Conservation (phyloP, 23 tunicate species). For the Halocynthia aurantium region DNA sequence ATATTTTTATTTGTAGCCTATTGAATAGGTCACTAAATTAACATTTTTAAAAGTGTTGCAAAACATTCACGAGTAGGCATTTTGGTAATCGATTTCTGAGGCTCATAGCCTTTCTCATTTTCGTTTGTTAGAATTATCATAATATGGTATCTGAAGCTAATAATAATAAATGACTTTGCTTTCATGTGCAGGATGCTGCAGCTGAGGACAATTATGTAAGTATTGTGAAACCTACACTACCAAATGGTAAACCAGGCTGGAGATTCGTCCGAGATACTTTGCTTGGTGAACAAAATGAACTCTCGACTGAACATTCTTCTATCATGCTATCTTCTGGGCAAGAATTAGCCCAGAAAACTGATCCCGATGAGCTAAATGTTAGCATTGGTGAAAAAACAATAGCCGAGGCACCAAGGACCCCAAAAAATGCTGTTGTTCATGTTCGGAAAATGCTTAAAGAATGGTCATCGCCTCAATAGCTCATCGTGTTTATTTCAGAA, state of each 20-base stretch:
- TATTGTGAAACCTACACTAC: constrained; percentile 7
- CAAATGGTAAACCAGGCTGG: constrained; percentile 46
- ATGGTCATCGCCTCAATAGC: constrained; percentile 28
- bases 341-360: neutral
- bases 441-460: constrained; percentile 37
- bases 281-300: neutral
- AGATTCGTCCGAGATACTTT: constrained; percentile 26
- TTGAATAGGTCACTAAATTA: no score
- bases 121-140: no score
- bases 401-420: constrained; percentile 5
- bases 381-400: no score
- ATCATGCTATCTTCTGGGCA: neutral
- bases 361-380: no score
- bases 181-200: neutral
- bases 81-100: no score
- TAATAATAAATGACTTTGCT: no score
- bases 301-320: neutral
- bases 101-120: no score
- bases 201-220: neutral
- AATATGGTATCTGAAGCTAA: no score
- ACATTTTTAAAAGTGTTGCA: no score
- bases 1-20: no score
- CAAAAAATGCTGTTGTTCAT: constrained; percentile 24
- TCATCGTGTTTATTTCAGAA: neutral
- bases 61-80: no score